Evolutionary conservation across 2,888 invertebrate genomes (phyloP).

Genomic region (Hypselothyrea guttata): DNA sequence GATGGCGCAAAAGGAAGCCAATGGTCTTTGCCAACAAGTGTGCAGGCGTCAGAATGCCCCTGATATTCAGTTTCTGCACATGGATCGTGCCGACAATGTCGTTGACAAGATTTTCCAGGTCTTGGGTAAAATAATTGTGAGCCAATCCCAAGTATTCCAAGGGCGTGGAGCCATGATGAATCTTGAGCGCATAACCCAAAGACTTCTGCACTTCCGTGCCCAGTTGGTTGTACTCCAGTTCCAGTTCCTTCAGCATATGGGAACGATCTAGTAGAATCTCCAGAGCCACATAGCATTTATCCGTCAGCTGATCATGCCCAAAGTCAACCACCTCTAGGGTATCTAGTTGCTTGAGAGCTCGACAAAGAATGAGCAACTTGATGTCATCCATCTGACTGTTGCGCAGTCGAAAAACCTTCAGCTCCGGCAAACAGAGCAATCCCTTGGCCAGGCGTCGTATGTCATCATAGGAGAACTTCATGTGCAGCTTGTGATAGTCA

Average conservation of each 20-base stretch:
- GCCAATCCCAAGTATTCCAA: conserved; percentile 70
- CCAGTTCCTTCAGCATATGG: conserved; percentile 51
- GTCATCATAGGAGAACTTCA: conserved; percentile 75
- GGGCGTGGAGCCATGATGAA: conserved; percentile 13
- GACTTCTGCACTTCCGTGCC: conserved; percentile 24
- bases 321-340: conserved; percentile 72
- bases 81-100: conserved; percentile 51
- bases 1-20: conserved; percentile 51
- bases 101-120: conserved; percentile 36
- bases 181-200: conserved; percentile 31
- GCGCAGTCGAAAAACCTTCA: conserved; percentile 71
- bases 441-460: conserved; percentile 66
- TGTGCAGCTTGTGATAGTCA: conserved; percentile 66
- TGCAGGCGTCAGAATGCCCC: conserved; percentile 36
- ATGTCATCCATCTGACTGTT: conserved; percentile 72
- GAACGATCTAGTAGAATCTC: conserved; percentile 54
- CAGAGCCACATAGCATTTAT: conserved; percentile 65
- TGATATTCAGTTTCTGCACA: conserved; percentile 57
- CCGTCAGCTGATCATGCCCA: conserved; percentile 66
- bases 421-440: conserved; percentile 41
- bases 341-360: conserved; percentile 48
- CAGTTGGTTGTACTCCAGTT: conserved; percentile 72
- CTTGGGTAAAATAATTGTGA: conserved; percentile 60
- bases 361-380: conserved; percentile 62
- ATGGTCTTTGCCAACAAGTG: conserved; percentile 33